Evolutionary conservation across 2,888 invertebrate genomes (phyloP), one percentile per base, ranked within the genome.

Genomic region (Cryptosula pallasiana): DNA sequence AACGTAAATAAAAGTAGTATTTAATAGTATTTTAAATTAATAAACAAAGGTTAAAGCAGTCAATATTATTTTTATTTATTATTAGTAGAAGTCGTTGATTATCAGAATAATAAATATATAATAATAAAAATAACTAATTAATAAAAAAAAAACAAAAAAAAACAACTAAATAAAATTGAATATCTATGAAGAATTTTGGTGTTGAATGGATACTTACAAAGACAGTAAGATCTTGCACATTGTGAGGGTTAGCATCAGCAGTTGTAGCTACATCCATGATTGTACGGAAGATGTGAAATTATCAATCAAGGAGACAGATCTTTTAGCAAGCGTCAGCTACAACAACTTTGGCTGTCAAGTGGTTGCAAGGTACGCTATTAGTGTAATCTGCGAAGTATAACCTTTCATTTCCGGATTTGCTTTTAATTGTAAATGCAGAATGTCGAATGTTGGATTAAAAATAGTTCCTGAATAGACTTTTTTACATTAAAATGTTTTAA

Each of bases 211-310:
- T 32, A 90, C 93, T 91, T 89, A 95, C 95, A 85, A 94, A 94
- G 88, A 92, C 91, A 74, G 95, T 94, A 80, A 95, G 88, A 86
- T 95, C 95, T 85, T 94, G 94, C 88, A 94, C 91, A 84, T 94
- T 94, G 86, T 94, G 94, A 35, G 94, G 94, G 86, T 95, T 94
- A 34, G 81, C 63, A 34, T 63, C 63, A 29, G 63, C 32, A 13
- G 63, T 63, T 20, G 25, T 63, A 29, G 27, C 63, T 27, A 63
- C 63, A 32, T 63, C 63, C 63, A 63, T 63, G 29, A n/a, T 32
- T 63, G 32, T n/a, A n/a, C n/a, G 45, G 20, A 45, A 45, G 45
- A 45, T 45, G 20, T 5, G 20, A 45, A 45, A 45, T n/a, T n/a
- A n/a, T n/a, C n/a, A n/a, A n/a, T n/a, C n/a, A n/a, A n/a, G n/a